Percentiles rank a stretch among this genome's conserved stretches.
These are phyloP conservation scores for Aselliscus stoliczkanus DNA, from an alignment of 2,797 vertebrate genomes.

Conservation along the genomic window DNA sequence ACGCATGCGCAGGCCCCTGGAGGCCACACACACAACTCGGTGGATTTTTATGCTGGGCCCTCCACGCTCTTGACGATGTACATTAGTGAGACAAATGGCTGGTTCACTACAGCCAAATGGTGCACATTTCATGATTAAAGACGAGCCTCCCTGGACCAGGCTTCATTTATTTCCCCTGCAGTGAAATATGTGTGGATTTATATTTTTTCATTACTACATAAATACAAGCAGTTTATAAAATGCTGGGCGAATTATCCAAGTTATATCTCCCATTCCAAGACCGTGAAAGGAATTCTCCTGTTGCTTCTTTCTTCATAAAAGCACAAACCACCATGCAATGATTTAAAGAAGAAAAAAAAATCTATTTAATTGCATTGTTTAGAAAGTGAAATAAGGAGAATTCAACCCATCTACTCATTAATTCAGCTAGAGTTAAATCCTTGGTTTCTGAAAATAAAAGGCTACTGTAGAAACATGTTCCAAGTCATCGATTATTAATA, in stretches of 20 bases:
- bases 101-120: constrained; percentile 74
- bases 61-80: constrained; percentile 37
- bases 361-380: constrained; percentile 40
- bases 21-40: constrained; percentile 17
- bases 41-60: constrained; percentile 55
- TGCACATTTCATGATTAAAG: constrained; percentile 79
- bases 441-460: constrained; percentile 27
- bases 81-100: constrained; percentile 79
- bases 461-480: background rate
- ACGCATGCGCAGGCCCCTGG: constrained; percentile 46
- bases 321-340: background rate
- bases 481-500: background rate
- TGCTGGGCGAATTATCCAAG: constrained; percentile 62
- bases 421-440: background rate
- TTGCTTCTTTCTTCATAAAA: constrained; percentile 32
- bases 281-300: background rate
- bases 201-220: constrained; percentile 77
- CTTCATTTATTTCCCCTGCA: constrained; percentile 77
- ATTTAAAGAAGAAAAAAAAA: constrained; percentile 36
- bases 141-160: constrained; percentile 57
- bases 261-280: constrained; percentile 57
- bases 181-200: constrained; percentile 79
- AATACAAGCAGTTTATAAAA: constrained; percentile 78
- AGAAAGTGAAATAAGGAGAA: constrained; percentile 42
- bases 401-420: background rate